A percentile compares a stretch with the other conserved stretches of the same genome.
Conservation (phyloP, 2,113 vertebrate species). For the Saimiri boliviensis region DNA sequence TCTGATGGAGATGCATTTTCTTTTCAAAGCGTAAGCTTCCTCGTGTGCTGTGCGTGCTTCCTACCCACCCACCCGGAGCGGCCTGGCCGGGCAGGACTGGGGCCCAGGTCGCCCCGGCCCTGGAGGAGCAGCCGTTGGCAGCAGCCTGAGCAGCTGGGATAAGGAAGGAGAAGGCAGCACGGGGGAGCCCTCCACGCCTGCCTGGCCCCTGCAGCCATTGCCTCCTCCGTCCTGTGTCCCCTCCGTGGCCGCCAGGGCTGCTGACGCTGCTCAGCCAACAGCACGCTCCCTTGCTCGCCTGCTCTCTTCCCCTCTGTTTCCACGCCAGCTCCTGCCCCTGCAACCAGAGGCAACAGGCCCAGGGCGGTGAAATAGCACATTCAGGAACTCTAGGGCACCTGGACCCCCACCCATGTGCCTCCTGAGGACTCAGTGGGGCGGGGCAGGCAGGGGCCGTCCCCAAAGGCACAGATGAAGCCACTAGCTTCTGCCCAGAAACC, state of each 20-base stretch:
- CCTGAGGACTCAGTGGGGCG: background rate
- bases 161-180: background rate
- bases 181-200: background rate
- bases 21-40: slow-evolving; percentile 8
- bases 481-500: slow-evolving; percentile 1
- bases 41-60: slow-evolving; percentile 22
- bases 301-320: background rate
- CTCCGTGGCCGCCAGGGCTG: background rate
- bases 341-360: background rate
- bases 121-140: fast-evolving
- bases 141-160: background rate
- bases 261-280: background rate
- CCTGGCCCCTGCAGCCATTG: background rate
- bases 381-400: slow-evolving; percentile 43
- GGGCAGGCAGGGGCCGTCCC: background rate
- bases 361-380: background rate
- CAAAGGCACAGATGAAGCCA: slow-evolving; percentile 31
- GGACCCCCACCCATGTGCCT: fast-evolving
- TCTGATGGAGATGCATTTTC: slow-evolving; percentile 24
- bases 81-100: fast-evolving
- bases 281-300: fast-evolving
- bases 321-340: background rate
- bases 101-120: background rate
- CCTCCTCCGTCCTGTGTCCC: fast-evolving
- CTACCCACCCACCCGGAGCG: slow-evolving; percentile 54